These are phyloP conservation scores for Sphaerophoria rueppellii DNA, from an alignment of 2,888 invertebrate genomes.

Conservation along the genomic window DNA sequence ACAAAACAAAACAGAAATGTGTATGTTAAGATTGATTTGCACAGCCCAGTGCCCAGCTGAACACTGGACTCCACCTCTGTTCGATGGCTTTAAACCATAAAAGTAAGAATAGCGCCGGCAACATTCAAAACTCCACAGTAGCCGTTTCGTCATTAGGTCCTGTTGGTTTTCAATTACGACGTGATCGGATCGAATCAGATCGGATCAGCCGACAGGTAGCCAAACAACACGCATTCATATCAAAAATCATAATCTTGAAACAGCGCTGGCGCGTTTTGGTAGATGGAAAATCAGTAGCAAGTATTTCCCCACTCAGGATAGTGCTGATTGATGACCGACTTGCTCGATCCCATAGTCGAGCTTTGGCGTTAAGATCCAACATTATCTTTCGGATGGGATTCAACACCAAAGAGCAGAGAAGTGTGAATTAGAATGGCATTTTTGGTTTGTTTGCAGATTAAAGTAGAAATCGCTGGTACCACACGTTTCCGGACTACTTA, in stretches of 20 bases:
- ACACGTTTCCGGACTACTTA: slow-evolving; percentile 67
- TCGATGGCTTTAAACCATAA: too few relatives aligned
- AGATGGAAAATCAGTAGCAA: slow-evolving; percentile 27
- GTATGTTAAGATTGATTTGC: slow-evolving; percentile 68
- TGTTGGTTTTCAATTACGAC: slow-evolving; percentile 74
- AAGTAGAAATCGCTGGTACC: slow-evolving; percentile 36
- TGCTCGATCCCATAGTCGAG: slow-evolving; percentile 65
- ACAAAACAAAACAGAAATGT: slow-evolving; percentile 50
- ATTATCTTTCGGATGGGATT: slow-evolving; percentile 50
- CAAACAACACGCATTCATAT: slow-evolving; percentile 66
- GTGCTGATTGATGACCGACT: slow-evolving; percentile 70
- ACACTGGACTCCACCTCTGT: background rate
- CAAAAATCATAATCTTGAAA: slow-evolving; percentile 72
- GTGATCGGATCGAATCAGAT: slow-evolving; percentile 61
- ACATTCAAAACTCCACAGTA: slow-evolving; percentile 66
- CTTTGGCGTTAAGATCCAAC: slow-evolving; percentile 13
- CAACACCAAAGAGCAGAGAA: slow-evolving; percentile 42
- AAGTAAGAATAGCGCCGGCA: slow-evolving; percentile 50
- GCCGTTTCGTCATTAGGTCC: slow-evolving; percentile 72
- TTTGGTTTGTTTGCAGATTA: slow-evolving; percentile 28
- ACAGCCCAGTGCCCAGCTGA: slow-evolving; percentile 7
- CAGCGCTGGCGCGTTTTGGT: slow-evolving; percentile 34
- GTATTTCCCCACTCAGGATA: slow-evolving; percentile 48
- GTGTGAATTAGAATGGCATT: slow-evolving; percentile 59
- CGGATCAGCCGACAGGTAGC: slow-evolving; percentile 55